Base-by-base conservation (phyloP, 2,113 vertebrate species). In the Myrmecophaga tridactyla region DNA sequence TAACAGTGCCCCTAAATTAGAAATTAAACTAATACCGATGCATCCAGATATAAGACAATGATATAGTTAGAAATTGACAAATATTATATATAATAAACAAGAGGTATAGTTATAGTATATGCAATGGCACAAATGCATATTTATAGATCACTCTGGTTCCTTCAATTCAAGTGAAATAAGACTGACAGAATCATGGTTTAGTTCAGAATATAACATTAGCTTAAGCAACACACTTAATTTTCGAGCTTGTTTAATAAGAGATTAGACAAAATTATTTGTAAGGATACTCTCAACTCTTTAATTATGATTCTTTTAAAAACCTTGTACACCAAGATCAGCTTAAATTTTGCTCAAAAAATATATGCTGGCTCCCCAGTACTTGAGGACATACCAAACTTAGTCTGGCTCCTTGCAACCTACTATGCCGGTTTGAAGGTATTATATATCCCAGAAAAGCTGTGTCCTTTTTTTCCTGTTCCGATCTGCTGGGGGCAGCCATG, bases 311-410 rank as follows among this genome's bases (percentile, higher is more conserved):
- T 70, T 86, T 25, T 84, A 67, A 9, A 86, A 89, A 81, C 87
- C 7, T 94, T 77, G 8, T 46, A 91, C 12, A 58, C 17, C 48
- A 95, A 83, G 53, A 85, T 6, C 53, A 95, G 39, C 92, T 60
- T 75, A 88, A 94, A 75, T 86, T 96, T 15, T 88, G 70, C 51
- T 95, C 25, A 56, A 94, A 95, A 94, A 92, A 43, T 46, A 58
- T 39, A 15, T 36, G 27, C 80, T 90, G 77, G 27, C 3, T 77
- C 60, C 46, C 31, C 25, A 95, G 39, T 8, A 48, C 56, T 77
- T 91, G 31, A 92, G 27, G 27, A 48, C 31, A 62, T n/a, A 70
- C 13, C 36, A 92, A 58, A 89, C 53, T 89, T 34, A 85, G 34
- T 17, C 60, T 76, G 27, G 83, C 7, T 39, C 41, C 60, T 89